Evolutionary conservation across 1,140 invertebrate species (phyloP), one percentile per base, ranked within the genome.

Genomic region (Hormaphis cornu): DNA sequence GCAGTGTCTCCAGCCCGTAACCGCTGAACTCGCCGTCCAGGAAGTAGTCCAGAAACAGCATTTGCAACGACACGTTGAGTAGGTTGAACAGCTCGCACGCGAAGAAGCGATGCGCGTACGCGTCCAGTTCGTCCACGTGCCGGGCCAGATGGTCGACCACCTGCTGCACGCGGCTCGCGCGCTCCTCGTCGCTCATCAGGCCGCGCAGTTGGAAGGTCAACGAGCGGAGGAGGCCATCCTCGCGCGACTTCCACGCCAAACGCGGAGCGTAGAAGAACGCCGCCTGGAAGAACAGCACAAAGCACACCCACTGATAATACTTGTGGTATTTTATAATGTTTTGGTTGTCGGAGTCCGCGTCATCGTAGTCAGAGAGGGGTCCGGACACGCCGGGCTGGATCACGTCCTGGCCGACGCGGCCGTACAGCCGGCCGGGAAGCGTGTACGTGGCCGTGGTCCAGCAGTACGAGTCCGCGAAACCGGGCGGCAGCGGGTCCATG

Each of bases 241-340:
- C 90, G 89, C 89, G 92, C 1, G 88, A 88, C 74, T 93, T 93
- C 90, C 90, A 93, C 24, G 92, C 78, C 76, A 92, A 92, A 4
- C 91, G 85, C 5, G 93, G 92, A 56, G 95, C 84, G 79, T 97
- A 97, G 80, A 97, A 98, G 44, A 96, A 80, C 73, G 95, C 89
- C 12, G 93, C 93, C 77, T 90, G 88, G 80, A 97, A 90, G 78
- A 95, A 93, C 16, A 96, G 82, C 69, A 90, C 87, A 76, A 97
- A 92, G 76, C 91, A 93, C 40, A 95, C 90, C 93, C 93, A 97
- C 82, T 96, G 93, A 78, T 96, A 96, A 78, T 96, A 97, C 74
- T 93, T 93, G 35, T 9, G 35, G 35, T 9, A 3, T n/a, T n/a
- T n/a, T n/a, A n/a, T n/a, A n/a, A n/a, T n/a, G n/a, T n/a, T n/a